Conservation (phyloP, 2,113 vertebrate species). For the Brachirus orientalis region DNA sequence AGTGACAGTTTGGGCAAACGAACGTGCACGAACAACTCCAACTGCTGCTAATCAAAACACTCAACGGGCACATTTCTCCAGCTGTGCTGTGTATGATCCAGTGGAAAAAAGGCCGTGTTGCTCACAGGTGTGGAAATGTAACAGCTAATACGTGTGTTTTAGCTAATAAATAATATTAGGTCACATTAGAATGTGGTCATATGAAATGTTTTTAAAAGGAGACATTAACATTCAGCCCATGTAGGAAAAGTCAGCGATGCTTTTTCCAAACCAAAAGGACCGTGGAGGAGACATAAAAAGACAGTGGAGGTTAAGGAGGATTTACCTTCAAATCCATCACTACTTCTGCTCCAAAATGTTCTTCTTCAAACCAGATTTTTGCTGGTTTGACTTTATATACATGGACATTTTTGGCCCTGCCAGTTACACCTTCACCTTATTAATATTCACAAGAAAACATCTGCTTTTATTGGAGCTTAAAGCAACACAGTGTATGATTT, state of each 20-base stretch:
- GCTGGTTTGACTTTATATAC: slow-evolving; percentile 13
- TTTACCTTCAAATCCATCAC: slow-evolving; percentile 33
- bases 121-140: slow-evolving; percentile 41
- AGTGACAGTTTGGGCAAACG: slow-evolving; percentile 28
- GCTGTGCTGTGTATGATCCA: slow-evolving; percentile 42
- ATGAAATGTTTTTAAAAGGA: slow-evolving; percentile 44
- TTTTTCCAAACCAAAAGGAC: slow-evolving; percentile 15
- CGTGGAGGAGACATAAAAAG: slow-evolving; percentile 24
- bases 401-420: not conserved
- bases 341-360: not conserved
- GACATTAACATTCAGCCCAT: slow-evolving; percentile 28
- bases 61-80: slow-evolving; percentile 29
- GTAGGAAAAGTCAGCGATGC: slow-evolving; percentile 2
- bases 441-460: too few species aligned
- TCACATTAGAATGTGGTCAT: slow-evolving; percentile 33
- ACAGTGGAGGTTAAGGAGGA: slow-evolving; percentile 30
- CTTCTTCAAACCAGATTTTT: not conserved
- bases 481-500: too few species aligned
- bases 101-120: slow-evolving; percentile 34
- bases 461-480: too few species aligned
- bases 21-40: slow-evolving; percentile 26
- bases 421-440: slow-evolving; percentile 3
- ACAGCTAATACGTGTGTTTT: slow-evolving; percentile 17
- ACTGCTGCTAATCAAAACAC: slow-evolving; percentile 42
- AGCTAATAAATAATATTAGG: slow-evolving; percentile 33